Evolutionary conservation across 2,888 invertebrate genomes (phyloP).

Genomic region (Shargacucullia verbasci): DNA sequence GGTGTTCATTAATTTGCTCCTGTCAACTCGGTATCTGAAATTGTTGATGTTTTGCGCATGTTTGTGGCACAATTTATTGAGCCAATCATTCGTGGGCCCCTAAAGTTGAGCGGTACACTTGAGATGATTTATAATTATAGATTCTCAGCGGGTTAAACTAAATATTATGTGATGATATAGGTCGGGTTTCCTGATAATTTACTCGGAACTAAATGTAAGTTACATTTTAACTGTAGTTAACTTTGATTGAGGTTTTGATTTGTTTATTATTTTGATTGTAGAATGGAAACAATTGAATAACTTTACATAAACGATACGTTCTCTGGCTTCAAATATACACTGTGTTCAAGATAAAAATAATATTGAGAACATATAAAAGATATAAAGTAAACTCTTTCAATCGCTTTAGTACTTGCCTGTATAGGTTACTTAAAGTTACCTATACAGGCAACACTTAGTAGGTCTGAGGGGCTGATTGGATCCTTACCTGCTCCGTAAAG

Average conservation of each 20-base stretch:
- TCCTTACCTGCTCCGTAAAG: conserved; percentile 45
- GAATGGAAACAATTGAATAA: too few relatives aligned
- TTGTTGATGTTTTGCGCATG: conserved; percentile 86
- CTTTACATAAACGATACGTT: too few relatives aligned
- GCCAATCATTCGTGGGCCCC: conserved; percentile 74
- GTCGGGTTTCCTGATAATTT: conserved; percentile 20
- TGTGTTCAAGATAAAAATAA: neutral
- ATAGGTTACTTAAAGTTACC: conserved; percentile 9
- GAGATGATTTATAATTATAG: conserved; percentile 72
- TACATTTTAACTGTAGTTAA: conserved; percentile 1
- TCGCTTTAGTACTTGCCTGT: conserved; percentile 21
- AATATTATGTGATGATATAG: conserved; percentile 45
- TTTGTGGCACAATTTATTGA: conserved; percentile 79
- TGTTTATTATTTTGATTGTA: neutral
- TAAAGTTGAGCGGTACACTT: conserved; percentile 68
- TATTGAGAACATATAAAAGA: neutral
- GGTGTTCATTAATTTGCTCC: conserved; percentile 84
- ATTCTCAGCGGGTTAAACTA: conserved; percentile 54
- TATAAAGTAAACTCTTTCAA: neutral
- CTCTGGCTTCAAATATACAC: too few relatives aligned
- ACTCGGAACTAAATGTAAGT: neutral
- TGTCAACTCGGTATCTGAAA: conserved; percentile 83
- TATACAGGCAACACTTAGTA: conserved; percentile 22
- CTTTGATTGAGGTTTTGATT: conserved; percentile 4
- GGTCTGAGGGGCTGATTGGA: conserved; percentile 36